Percentiles rank a stretch among this genome's conserved stretches.
These are phyloP conservation scores for Phalacrocorax aristotelis DNA, from an alignment of 2,113 vertebrate genomes.

Conservation along the genomic window DNA sequence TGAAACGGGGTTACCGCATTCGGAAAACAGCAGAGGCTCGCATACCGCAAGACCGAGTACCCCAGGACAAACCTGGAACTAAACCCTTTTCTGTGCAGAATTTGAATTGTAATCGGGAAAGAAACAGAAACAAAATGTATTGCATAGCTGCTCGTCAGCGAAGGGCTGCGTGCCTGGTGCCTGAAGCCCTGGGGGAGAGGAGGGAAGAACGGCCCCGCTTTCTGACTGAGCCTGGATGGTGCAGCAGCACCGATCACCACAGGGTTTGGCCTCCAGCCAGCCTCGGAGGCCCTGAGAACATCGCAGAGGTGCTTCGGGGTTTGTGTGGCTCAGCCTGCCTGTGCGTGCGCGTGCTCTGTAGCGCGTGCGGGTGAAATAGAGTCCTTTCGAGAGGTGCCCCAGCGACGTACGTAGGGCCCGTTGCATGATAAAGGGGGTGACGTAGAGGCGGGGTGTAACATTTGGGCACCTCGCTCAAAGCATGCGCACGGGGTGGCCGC, in stretches of 20 bases:
- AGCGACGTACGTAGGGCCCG: accelerated
- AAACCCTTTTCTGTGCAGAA: not conserved
- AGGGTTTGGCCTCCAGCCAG: not conserved
- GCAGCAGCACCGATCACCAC: accelerated
- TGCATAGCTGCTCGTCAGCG: not conserved
- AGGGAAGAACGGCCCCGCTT: accelerated
- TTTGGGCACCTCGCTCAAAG: accelerated
- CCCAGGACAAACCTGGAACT: not conserved
- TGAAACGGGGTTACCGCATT: not conserved
- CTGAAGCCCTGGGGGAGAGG: not conserved
- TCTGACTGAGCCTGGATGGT: accelerated
- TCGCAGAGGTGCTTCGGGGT: not conserved
- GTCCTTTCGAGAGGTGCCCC: accelerated
- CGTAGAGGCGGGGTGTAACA: accelerated
- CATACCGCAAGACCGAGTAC: accelerated
- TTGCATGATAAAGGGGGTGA: accelerated
- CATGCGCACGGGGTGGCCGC: accelerated
- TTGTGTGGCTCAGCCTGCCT: accelerated
- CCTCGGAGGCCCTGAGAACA: not conserved
- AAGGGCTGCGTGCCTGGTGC: not conserved
- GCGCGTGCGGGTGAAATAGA: accelerated
- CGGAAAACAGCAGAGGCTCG: accelerated
- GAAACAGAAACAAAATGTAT: not conserved
- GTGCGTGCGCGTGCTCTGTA: accelerated
- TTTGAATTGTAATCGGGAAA: not conserved